These are phyloP conservation scores for Mastigias papua DNA, from an alignment of 30 jellyfish, hydroid and myxozoan genomes.

Conservation along the genomic window DNA sequence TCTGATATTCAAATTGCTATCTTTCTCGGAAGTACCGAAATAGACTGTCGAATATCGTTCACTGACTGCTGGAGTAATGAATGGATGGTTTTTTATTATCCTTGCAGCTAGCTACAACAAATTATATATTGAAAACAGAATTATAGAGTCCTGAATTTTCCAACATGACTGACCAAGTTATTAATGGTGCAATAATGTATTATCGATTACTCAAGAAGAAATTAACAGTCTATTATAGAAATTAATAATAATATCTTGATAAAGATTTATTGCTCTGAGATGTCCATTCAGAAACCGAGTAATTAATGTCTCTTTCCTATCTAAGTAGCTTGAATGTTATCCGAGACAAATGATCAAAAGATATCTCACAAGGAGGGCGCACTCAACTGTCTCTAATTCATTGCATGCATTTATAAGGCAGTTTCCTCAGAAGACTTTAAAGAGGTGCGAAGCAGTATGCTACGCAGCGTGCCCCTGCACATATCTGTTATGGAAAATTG, in stretches of 20 bases:
- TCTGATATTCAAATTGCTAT: too few species aligned
- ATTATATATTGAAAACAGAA: too few species aligned
- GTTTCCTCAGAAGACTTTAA: constrained; percentile 15
- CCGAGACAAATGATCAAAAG: neutral
- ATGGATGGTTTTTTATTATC: too few species aligned
- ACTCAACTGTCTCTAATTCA: constrained; percentile 6
- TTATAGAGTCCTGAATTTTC: too few species aligned
- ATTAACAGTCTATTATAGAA: neutral
- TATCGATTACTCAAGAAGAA: neutral
- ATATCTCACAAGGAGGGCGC: constrained; percentile 11
- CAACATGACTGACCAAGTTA: neutral
- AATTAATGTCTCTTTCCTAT: neutral
- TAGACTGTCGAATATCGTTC: too few species aligned
- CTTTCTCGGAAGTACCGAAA: too few species aligned
- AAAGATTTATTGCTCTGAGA: constrained; percentile 2
- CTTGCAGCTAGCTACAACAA: too few species aligned
- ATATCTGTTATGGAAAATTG: neutral
- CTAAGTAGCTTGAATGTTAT: constrained; percentile 14
- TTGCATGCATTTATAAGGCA: constrained; percentile 16
- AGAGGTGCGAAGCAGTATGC: constrained; percentile 20
- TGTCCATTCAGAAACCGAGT: neutral
- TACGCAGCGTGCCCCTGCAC: neutral
- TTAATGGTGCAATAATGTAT: neutral
- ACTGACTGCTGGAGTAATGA: too few species aligned
- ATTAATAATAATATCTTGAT: neutral